A percentile compares a stretch with the other conserved stretches of the same genome.
Conservation (phyloP, 2,888 invertebrate species). For the Tinea pellionella region DNA sequence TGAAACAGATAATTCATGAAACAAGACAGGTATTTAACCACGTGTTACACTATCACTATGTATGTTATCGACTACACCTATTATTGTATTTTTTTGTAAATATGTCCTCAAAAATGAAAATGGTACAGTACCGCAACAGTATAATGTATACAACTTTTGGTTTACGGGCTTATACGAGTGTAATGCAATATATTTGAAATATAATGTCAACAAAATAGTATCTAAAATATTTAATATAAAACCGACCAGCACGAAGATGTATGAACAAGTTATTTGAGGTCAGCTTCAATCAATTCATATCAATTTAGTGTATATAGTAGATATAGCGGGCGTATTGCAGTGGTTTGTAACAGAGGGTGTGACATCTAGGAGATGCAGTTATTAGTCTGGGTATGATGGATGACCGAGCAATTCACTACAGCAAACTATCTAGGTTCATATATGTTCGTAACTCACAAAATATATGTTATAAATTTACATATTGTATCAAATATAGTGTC, state of each 20-base stretch:
- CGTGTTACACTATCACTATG: too few species aligned
- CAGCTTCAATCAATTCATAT: slow-evolving; percentile 1
- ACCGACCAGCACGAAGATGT: background rate
- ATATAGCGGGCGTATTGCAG: background rate
- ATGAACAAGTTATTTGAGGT: background rate
- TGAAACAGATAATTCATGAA: too few species aligned
- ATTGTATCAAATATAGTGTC: too few species aligned
- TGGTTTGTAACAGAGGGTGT: slow-evolving; percentile 10
- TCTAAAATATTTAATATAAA: background rate
- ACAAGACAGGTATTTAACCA: too few species aligned
- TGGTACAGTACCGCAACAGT: too few species aligned
- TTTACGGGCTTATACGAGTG: too few species aligned
- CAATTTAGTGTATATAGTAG: background rate
- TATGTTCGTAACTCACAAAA: background rate
- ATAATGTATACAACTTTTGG: too few species aligned
- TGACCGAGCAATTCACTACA: background rate
- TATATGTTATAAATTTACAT: background rate
- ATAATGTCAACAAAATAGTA: too few species aligned
- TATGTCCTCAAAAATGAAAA: too few species aligned
- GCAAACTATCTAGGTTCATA: background rate
- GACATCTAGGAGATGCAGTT: slow-evolving; percentile 9
- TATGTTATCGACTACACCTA: too few species aligned
- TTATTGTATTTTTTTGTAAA: too few species aligned
- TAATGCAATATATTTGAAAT: too few species aligned
- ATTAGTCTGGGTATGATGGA: slow-evolving; percentile 8